Conservation (phyloP, 2,888 invertebrate species). For the Frankliniella fusca region DNA sequence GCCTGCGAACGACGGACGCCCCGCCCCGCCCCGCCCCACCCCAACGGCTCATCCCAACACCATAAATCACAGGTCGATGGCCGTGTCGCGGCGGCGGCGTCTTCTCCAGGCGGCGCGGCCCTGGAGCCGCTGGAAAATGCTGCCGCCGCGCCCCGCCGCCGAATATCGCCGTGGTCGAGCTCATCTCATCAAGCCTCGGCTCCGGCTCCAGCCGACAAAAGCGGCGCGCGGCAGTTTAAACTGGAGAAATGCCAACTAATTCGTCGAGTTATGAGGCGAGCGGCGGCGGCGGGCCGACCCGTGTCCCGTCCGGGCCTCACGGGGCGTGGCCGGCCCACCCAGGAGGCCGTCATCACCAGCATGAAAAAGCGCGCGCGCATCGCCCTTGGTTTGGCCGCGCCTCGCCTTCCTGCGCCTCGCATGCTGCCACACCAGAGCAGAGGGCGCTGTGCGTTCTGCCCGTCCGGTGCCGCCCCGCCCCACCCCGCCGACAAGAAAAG, state of each 20-base stretch:
- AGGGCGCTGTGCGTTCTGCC: too few species aligned
- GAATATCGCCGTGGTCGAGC: too few species aligned
- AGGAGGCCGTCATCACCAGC: constrained; percentile 2
- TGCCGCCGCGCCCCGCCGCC: neutral
- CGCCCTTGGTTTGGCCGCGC: too few species aligned
- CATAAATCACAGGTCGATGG: too few species aligned
- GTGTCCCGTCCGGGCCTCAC: neutral
- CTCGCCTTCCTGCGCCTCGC: too few species aligned
- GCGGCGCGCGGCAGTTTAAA: constrained; percentile 18
- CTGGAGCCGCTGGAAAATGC: neutral
- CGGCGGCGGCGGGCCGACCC: neutral
- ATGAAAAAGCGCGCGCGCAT: neutral
- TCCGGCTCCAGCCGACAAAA: neutral
- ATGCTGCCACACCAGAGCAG: too few species aligned
- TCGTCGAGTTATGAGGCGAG: constrained; percentile 14
- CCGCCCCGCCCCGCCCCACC: neutral
- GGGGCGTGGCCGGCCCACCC: neutral
- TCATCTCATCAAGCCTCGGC: too few species aligned
- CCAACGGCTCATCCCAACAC: neutral
- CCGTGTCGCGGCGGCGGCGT: neutral
- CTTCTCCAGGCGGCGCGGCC: neutral
- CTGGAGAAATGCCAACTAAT: constrained; percentile 15
- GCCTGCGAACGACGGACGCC: neutral
- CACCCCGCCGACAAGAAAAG: neutral
- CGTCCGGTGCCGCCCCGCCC: too few species aligned